A percentile compares a stretch with the other conserved stretches of the same genome.
Conservation (phyloP, 2,797 vertebrate species). For the Parambassis ranga region DNA sequence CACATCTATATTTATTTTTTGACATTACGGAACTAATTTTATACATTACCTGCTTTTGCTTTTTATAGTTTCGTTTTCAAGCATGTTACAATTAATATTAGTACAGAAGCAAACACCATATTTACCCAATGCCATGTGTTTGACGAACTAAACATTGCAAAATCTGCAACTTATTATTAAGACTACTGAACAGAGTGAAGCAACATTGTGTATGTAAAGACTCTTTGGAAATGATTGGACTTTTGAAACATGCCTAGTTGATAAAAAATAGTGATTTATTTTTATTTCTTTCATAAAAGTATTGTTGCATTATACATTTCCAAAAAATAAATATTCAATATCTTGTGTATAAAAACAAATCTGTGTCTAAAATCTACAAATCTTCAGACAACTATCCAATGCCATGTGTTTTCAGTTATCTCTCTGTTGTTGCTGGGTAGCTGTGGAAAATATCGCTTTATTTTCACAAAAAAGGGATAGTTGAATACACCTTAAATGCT, state of each 20-base stretch:
- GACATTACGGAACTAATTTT: too few species aligned
- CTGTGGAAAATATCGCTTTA: constrained; percentile 19
- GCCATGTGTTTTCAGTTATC: constrained; percentile 19
- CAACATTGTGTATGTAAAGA: neutral
- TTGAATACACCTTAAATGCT: constrained; percentile 28
- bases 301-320: constrained; percentile 58
- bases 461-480: constrained; percentile 25
- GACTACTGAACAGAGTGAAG: neutral
- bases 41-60: too few species aligned
- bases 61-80: too few species aligned
- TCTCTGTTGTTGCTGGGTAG: constrained; percentile 20
- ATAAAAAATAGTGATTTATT: constrained; percentile 70
- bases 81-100: too few species aligned
- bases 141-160: neutral
- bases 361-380: constrained; percentile 32
- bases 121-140: too few species aligned
- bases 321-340: constrained; percentile 73
- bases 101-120: too few species aligned
- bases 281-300: constrained; percentile 61
- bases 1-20: too few species aligned
- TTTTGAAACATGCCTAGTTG: constrained; percentile 33
- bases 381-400: constrained; percentile 27
- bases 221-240: constrained; percentile 7
- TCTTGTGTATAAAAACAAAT: constrained; percentile 53
- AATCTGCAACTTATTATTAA: neutral